phyloP scores from a whole-genome alignment of 37 sponge, comb jelly and placozoan genomes.

The Beroe ovata region DNA sequence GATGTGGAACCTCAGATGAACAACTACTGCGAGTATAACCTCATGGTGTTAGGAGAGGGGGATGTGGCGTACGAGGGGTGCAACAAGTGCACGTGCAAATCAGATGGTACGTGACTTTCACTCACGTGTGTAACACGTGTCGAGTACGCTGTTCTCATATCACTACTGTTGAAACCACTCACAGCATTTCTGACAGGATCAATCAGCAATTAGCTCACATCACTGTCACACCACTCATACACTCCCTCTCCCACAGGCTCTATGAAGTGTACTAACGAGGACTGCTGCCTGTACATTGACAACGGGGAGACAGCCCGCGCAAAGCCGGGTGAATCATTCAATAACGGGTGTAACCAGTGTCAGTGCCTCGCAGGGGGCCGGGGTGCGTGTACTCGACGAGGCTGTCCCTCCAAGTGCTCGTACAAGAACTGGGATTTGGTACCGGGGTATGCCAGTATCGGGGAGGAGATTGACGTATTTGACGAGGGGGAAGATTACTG shows the following conservation, averaged over 20 bases:
- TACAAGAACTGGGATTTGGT: slow-evolving; percentile 44
- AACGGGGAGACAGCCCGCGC: background rate
- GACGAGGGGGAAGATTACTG: background rate
- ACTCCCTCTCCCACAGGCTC: background rate
- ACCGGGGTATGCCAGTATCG: background rate
- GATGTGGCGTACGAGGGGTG: background rate
- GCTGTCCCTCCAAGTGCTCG: background rate
- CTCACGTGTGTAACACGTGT: too few species aligned
- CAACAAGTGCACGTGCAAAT: background rate
- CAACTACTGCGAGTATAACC: background rate
- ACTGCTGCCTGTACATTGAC: slow-evolving; percentile 2
- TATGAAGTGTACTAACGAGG: background rate
- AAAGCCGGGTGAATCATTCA: background rate
- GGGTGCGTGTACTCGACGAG: slow-evolving; percentile 2
- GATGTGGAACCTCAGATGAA: background rate
- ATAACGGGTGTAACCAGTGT: slow-evolving; percentile 33
- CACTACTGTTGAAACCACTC: too few species aligned
- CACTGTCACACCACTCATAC: too few species aligned
- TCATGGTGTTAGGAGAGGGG: background rate
- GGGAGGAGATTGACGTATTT: background rate
- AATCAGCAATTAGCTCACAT: too few species aligned
- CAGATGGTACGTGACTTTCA: too few species aligned
- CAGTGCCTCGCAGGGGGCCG: background rate
- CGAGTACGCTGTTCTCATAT: too few species aligned
- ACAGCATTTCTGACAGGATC: too few species aligned